phyloP scores from a whole-genome alignment of 37 sponge, comb jelly and placozoan species.

The Crambe crambe region DNA sequence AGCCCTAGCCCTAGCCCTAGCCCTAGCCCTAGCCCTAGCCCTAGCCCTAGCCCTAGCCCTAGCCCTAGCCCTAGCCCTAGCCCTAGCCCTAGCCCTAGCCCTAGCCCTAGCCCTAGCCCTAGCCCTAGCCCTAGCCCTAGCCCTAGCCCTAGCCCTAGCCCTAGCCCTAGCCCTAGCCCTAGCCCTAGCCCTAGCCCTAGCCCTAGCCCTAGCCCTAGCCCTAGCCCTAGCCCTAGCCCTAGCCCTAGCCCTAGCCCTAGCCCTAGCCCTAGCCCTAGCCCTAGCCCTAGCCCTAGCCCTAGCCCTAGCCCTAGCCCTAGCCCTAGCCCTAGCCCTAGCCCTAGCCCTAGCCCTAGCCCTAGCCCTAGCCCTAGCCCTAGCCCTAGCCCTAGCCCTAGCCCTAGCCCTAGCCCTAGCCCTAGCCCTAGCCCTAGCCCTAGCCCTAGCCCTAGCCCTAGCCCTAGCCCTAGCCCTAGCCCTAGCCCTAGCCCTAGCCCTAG shows the following conservation, averaged over 20 bases:
- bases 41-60: background rate
- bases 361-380: too few relatives aligned
- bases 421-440: too few relatives aligned
- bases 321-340: too few relatives aligned
- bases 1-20: constrained; percentile 14
- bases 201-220: background rate
- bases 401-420: too few relatives aligned
- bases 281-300: background rate
- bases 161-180: background rate
- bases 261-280: background rate
- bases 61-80: background rate
- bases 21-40: background rate
- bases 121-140: constrained; percentile 10
- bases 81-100: background rate
- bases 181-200: background rate
- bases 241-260: background rate
- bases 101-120: background rate
- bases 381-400: too few relatives aligned
- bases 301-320: too few relatives aligned
- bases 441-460: too few relatives aligned
- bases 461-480: too few relatives aligned
- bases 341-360: too few relatives aligned
- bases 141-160: background rate
- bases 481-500: too few relatives aligned
- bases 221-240: constrained; percentile 1